Conservation (phyloP, 1,140 invertebrate species). For the Lanistes nyassanus region DNA sequence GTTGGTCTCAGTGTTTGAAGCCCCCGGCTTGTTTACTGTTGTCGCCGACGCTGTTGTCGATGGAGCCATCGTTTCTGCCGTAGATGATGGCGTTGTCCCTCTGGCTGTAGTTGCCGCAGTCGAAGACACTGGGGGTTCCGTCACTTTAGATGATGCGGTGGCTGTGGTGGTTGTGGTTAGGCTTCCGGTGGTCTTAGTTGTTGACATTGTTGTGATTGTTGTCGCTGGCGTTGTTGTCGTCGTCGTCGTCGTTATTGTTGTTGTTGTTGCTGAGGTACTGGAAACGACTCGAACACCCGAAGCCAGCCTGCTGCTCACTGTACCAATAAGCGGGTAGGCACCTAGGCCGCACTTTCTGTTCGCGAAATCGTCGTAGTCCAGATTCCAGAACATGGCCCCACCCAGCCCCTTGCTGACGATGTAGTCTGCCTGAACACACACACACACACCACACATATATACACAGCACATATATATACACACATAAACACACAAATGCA, state of each 20-base stretch:
- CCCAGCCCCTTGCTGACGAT: conserved; percentile 15
- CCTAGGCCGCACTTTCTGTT: conserved; percentile 4
- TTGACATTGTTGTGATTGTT: not conserved
- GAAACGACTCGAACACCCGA: not conserved
- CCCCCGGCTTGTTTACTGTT: too few species aligned
- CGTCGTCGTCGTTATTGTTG: not conserved
- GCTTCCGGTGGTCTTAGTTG: not conserved
- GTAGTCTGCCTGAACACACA: conserved; percentile 1
- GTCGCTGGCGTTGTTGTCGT: not conserved
- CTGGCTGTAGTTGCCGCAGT: not conserved
- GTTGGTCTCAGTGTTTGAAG: too few species aligned
- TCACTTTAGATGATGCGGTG: not conserved
- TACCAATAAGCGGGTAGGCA: not conserved
- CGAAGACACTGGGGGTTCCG: not conserved
- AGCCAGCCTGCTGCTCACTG: not conserved
- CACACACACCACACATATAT: not conserved
- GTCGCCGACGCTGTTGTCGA: not conserved
- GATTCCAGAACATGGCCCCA: conserved; percentile 18
- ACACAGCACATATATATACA: too few species aligned
- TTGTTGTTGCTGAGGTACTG: not conserved
- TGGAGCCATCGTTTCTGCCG: not conserved
- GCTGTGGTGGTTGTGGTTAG: not conserved
- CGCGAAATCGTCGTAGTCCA: conserved; percentile 15
- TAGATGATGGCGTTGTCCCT: not conserved
- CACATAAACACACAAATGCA: too few species aligned